phyloP scores from a whole-genome alignment of 2,113 vertebrate species.

The Meleagris gallopavo region DNA sequence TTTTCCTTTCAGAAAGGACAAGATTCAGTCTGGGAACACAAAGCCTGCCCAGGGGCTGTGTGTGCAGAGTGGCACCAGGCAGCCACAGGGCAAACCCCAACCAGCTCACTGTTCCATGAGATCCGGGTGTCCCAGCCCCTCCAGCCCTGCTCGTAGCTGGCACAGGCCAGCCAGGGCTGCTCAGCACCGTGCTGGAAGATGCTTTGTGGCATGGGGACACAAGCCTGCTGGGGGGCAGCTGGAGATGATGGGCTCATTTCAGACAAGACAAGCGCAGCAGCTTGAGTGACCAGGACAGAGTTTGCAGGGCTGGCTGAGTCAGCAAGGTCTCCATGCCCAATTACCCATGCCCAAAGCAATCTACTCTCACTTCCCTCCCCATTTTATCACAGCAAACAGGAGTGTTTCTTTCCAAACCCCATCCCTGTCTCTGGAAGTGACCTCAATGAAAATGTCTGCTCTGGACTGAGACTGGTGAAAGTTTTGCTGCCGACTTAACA shows the following conservation, averaged over 20 bases:
- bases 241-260: constrained; percentile 20
- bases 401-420: not conserved
- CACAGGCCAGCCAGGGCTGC: not conserved
- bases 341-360: constrained; percentile 59
- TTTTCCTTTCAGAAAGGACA: not conserved
- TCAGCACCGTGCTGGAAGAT: not conserved
- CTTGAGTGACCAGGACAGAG: constrained; percentile 24
- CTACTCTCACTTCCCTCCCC: constrained; percentile 4
- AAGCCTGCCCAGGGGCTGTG: not conserved
- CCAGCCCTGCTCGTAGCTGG: accelerated
- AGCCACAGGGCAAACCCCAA: not conserved
- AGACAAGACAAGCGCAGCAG: constrained; percentile 29
- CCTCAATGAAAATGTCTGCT: not conserved
- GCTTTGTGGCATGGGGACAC: constrained; percentile 20
- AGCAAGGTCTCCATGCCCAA: constrained; percentile 64
- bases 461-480: constrained; percentile 11
- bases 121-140: not conserved
- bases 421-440: not conserved
- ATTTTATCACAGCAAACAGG: not conserved
- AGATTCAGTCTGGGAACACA: not conserved
- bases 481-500: not conserved
- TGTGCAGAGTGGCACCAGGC: not conserved
- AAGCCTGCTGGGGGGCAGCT: not conserved
- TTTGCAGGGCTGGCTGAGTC: not conserved
- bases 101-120: not conserved